A percentile compares a stretch with the other conserved stretches of the same genome.
These are phyloP conservation scores for Pseudomyrmex pallidus DNA, from an alignment of 1,140 invertebrate genomes.

Conservation along the genomic window DNA sequence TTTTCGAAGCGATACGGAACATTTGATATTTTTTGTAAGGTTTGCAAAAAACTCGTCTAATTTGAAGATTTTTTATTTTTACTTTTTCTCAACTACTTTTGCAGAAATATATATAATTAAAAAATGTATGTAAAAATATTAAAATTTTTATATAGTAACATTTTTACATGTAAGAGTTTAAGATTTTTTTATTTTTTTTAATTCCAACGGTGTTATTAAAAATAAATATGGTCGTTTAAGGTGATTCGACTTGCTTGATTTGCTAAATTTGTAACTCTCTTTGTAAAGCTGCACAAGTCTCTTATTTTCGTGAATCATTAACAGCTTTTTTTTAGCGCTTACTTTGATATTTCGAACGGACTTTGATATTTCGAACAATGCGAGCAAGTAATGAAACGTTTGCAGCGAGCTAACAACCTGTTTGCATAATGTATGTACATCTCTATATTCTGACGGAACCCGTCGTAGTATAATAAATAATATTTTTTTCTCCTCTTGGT, in stretches of 20 bases:
- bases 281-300: neutral
- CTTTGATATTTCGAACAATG: conserved; percentile 2
- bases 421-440: neutral
- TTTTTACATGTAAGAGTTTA: neutral
- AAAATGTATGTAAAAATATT: neutral
- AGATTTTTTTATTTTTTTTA: neutral
- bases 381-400: neutral
- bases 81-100: no score
- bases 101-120: no score
- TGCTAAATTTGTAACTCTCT: neutral
- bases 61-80: no score
- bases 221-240: neutral
- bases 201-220: neutral
- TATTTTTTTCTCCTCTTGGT: neutral
- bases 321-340: neutral
- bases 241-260: neutral
- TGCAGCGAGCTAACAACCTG: neutral
- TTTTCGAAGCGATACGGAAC: neutral
- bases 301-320: neutral
- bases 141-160: neutral
- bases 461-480: conserved; percentile 1
- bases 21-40: neutral
- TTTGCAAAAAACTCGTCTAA: no score
- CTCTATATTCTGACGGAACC: neutral
- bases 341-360: neutral